Evolutionary conservation across 2,888 invertebrate species (phyloP).

Genomic region (Dinocampus coccinellae): DNA sequence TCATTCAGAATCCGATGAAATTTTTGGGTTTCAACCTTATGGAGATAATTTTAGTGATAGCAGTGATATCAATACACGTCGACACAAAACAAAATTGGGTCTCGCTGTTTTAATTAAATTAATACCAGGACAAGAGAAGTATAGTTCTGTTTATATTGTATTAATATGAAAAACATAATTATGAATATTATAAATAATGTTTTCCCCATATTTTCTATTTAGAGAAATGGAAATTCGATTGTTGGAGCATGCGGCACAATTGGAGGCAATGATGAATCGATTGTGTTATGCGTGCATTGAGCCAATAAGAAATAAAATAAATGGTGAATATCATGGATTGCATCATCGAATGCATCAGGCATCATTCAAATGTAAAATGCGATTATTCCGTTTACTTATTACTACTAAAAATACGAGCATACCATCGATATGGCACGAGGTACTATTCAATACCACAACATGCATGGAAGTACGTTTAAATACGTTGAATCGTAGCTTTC

Average conservation of each 20-base stretch:
- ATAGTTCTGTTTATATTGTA: constrained; percentile 19
- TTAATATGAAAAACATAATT: not conserved
- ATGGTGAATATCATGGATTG: constrained; percentile 49
- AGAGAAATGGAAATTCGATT: constrained; percentile 81
- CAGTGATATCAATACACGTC: constrained; percentile 49
- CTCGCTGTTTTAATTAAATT: constrained; percentile 77
- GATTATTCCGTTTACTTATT: constrained; percentile 58
- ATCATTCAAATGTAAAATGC: constrained; percentile 54
- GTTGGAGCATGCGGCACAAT: constrained; percentile 83
- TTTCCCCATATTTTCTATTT: constrained; percentile 38
- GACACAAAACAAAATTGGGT: constrained; percentile 75
- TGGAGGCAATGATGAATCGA: constrained; percentile 81
- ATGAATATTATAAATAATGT: not conserved
- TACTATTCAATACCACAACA: constrained; percentile 58
- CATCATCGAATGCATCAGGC: constrained; percentile 56
- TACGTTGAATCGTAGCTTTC: constrained; percentile 55
- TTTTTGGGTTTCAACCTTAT: constrained; percentile 58
- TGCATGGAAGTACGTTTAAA: constrained; percentile 51
- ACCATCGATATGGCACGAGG: constrained; percentile 64
- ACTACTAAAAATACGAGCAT: constrained; percentile 46
- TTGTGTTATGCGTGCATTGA: constrained; percentile 71
- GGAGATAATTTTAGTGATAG: constrained; percentile 49
- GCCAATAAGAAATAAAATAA: constrained; percentile 46
- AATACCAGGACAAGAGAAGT: constrained; percentile 73
- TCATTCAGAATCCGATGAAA: constrained; percentile 65